Evolutionary conservation across 2,797 vertebrate genomes (phyloP), one percentile per base, ranked within the genome.

Genomic region (Acipenser oxyrinchus): DNA sequence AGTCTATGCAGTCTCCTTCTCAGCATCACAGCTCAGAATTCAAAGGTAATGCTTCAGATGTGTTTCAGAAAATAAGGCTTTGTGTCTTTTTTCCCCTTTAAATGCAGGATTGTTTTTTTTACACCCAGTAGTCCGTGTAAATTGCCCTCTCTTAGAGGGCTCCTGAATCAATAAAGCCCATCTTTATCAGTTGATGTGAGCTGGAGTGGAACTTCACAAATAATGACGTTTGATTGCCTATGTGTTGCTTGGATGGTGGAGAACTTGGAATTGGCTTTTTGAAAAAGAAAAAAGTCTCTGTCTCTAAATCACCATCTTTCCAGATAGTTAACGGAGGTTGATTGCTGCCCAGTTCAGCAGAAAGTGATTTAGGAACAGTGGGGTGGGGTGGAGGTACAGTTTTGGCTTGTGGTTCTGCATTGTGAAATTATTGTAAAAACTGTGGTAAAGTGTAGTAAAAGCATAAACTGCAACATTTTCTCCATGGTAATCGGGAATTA

Each of bases 131-230:
- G 87, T 86, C 84, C 80, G 82, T 83, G 87, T 90, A 87, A 91
- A 90, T 89, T 88, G 86, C 83, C 86, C 87, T 87, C 87, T 88
- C 85, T 83, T 87, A 87, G 83, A 90, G 81, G 82, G 81, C 81
- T 65, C 72, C 77, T 82, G 84, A 90, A 93, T 95, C 92, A 88
- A 93, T 93, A 88, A 84, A 83, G 77, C 83, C 85, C 88, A 84
- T 83, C 89, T 88, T 89, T 89, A 82, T 75, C 81, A 85, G 87
- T 85, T 83, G 86, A 87, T 88, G 92, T 91, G 91, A 93, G 93
- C 91, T 91, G 88, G 86, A 93, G 92, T 90, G 90, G 90, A 94
- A 93, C 90, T 90, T 91, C 85, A 80, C 89, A 84, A 91, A 93
- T 94, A 92, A 93, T 93, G 89, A 84, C 81, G 79, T 86, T 89